These are phyloP conservation scores for Anseranas semipalmata DNA, from an alignment of 2,113 vertebrate species.

Conservation along the genomic window DNA sequence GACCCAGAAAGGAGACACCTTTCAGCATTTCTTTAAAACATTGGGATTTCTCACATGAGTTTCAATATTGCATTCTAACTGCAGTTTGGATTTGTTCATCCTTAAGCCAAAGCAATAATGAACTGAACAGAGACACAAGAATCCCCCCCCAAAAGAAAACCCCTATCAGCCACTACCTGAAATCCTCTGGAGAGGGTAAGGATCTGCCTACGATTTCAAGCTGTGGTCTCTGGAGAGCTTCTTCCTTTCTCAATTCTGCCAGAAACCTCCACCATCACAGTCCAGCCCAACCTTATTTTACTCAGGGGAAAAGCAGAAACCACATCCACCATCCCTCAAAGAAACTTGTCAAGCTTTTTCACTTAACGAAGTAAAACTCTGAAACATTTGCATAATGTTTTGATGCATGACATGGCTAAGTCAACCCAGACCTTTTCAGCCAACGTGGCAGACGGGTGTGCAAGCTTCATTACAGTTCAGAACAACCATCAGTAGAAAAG, in stretches of 20 bases:
- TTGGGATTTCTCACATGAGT: background rate
- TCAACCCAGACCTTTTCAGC: background rate
- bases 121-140: background rate
- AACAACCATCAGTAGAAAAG: background rate
- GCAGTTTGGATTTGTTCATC: background rate
- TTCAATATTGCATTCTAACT: background rate
- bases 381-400: background rate
- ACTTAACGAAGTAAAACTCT: background rate
- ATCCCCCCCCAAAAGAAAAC: background rate
- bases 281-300: background rate
- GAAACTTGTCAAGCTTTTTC: background rate
- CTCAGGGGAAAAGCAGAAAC: background rate
- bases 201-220: background rate
- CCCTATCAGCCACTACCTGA: background rate
- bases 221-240: background rate
- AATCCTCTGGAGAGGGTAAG: background rate
- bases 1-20: background rate
- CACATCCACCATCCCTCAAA: background rate
- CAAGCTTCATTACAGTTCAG: background rate
- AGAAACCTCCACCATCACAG: background rate
- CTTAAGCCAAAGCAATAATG: background rate
- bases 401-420: background rate
- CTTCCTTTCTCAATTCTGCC: background rate
- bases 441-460: accelerated
- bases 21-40: background rate